Percentiles rank a stretch among this genome's conserved stretches.
Conservation (phyloP, 2,797 vertebrate genomes). For the Pygocentrus nattereri region DNA sequence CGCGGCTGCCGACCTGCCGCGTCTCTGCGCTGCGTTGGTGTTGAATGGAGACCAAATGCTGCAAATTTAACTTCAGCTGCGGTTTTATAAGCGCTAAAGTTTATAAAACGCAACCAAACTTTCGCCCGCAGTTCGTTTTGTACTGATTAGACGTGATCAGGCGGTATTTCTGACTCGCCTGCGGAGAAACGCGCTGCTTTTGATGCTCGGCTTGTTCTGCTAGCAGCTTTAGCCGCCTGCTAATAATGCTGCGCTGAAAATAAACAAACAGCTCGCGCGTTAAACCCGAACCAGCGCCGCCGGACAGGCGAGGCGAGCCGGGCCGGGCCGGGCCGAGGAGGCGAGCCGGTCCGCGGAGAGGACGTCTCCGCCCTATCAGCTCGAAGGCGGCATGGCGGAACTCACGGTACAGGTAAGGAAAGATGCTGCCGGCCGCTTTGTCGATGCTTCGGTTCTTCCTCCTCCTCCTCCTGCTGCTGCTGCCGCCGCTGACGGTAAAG, state of each 20-base stretch:
- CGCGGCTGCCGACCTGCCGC: background rate
- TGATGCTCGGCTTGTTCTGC: background rate
- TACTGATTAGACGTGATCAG: background rate
- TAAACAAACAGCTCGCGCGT: too few relatives aligned
- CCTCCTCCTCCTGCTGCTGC: too few relatives aligned
- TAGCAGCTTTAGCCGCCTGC: background rate
- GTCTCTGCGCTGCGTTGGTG: background rate
- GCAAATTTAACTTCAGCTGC: background rate
- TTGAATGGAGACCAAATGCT: background rate
- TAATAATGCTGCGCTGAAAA: background rate
- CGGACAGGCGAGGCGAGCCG: background rate
- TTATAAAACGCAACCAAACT: background rate
- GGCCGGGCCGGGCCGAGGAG: background rate
- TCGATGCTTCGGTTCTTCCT: too few relatives aligned
- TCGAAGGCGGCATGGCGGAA: constrained; percentile 39
- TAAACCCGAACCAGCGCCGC: background rate
- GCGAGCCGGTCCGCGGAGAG: background rate
- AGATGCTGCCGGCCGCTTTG: background rate
- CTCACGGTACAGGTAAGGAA: constrained; percentile 35
- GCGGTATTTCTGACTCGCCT: background rate
- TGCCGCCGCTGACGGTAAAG: too few relatives aligned
- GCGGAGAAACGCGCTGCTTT: background rate
- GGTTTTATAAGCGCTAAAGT: background rate
- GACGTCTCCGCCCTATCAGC: background rate
- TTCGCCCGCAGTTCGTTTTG: background rate